Percentiles rank a stretch among this genome's conserved stretches.
Evolutionary conservation across 2,888 invertebrate species (phyloP).

Genomic region (Drosophila pullipes): DNA sequence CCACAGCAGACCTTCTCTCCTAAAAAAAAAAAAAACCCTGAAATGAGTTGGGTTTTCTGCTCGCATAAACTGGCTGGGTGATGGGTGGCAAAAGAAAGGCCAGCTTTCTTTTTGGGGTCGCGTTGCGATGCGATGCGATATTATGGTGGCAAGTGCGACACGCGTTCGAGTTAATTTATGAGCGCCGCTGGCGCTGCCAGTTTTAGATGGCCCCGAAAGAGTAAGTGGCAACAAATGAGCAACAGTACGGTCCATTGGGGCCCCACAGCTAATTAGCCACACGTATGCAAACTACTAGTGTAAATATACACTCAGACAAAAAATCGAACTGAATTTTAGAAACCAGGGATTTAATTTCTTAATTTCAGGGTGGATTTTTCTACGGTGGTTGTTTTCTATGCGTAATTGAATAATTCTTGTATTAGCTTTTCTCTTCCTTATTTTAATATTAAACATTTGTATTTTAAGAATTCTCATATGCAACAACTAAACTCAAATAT

Average conservation of each 20-base stretch:
- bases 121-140: constrained; percentile 3
- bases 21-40: not conserved
- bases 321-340: too few species aligned
- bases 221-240: constrained; percentile 33
- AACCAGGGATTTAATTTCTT: too few species aligned
- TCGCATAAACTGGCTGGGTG: not conserved
- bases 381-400: rapidly evolving
- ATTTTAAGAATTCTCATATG: too few species aligned
- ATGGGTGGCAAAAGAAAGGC: constrained; percentile 3
- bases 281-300: not conserved
- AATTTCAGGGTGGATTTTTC: too few species aligned
- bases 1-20: constrained; percentile 3
- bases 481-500: not conserved
- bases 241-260: constrained; percentile 41
- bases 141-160: constrained; percentile 25
- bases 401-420: too few species aligned
- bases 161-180: constrained; percentile 52
- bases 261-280: constrained; percentile 7
- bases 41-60: not conserved
- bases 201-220: constrained; percentile 24
- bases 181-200: constrained; percentile 27
- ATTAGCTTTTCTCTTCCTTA: too few species aligned
- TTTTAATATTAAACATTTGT: too few species aligned
- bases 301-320: not conserved
- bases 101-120: constrained; percentile 8